Evolutionary conservation across 2,797 vertebrate genomes (phyloP), one percentile per base, ranked within the genome.

Genomic region (Zalophus californianus): DNA sequence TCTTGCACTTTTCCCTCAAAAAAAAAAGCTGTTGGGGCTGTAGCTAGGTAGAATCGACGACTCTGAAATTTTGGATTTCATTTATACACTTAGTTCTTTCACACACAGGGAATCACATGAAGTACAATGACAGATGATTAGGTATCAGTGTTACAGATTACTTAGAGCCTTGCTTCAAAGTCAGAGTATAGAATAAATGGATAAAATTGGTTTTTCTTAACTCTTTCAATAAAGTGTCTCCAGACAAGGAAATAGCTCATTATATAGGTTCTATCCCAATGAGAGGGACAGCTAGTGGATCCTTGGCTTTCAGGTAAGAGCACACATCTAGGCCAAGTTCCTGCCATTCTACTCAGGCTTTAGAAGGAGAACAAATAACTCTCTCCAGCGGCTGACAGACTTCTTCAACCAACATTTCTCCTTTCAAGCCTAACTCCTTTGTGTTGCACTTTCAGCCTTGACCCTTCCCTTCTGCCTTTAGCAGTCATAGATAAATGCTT

Each of bases 391-490:
- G 32, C 18, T 15, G 27, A 25, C 29, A 70, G 32, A 21, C 68
- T 58, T 86, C 78, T 79, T 64, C 15, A 48, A 62, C 35, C 52
- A 66, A 27, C 7, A 23, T 50, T 79, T 94, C 78, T 95, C 50
- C 62, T 52, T 91, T 84, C 41, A 79, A 73, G 27, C n/a, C 35
- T 48, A 93, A 89, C 93, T 82, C 48, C 27, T 96, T 86, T 73
- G 15, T 84, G 75, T 80, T 96, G 92, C 79, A 77, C 56, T 83
- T 92, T 91, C 60, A 96, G 16, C 48, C 52, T 77, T 77, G 60
- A 48, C 25, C 60, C 12, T 92, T 68, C 75, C 90, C 20, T 68
- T 70, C 60, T 50, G 50, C 32, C 27, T 66, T 92, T 66, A 35
- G 44, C 80, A 1, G 60, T 64, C 21, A 52, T 29, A 91, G 91